Percentiles rank a stretch among this genome's conserved stretches.
Conservation (phyloP, 2,113 vertebrate species). For the Austrofundulus limnaeus region DNA sequence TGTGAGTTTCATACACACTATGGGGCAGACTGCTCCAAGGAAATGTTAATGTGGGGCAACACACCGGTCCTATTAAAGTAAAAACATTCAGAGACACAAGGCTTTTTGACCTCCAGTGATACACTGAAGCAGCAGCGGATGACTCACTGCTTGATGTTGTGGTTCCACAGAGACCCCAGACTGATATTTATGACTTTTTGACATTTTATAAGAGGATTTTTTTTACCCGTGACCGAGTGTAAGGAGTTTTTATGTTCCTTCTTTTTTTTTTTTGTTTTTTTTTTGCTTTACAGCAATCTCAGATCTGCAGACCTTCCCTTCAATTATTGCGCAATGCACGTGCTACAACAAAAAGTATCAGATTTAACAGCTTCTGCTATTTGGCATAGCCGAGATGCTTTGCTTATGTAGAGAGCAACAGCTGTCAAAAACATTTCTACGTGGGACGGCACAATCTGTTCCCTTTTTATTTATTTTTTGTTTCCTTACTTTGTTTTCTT, state of each 20-base stretch:
- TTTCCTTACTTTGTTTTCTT: conserved; percentile 1
- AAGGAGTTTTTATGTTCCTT: no score
- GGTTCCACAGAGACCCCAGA: conserved; percentile 11
- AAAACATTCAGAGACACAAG: background rate
- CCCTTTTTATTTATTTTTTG: background rate
- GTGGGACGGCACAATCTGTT: conserved; percentile 37
- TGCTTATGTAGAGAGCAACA: conserved; percentile 26
- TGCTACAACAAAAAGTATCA: background rate
- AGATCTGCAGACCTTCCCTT: background rate
- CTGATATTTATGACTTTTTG: conserved; percentile 14
- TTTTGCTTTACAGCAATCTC: background rate
- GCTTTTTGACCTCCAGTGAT: conserved; percentile 18
- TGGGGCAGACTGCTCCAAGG: background rate
- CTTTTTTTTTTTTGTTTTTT: background rate
- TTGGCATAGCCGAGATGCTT: conserved; percentile 1
- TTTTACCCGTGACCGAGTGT: background rate
- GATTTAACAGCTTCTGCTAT: conserved; percentile 13
- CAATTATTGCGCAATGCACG: background rate
- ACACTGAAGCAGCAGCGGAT: conserved; percentile 31
- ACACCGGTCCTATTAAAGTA: conserved; percentile 23
- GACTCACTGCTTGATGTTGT: conserved; percentile 3
- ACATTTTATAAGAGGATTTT: conserved; percentile 13
- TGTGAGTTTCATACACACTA: no score
- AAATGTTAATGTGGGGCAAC: background rate
- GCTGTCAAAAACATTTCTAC: conserved; percentile 33